Conservation (phyloP, 2,113 vertebrate genomes). For the Rhabdornis inornatus region DNA sequence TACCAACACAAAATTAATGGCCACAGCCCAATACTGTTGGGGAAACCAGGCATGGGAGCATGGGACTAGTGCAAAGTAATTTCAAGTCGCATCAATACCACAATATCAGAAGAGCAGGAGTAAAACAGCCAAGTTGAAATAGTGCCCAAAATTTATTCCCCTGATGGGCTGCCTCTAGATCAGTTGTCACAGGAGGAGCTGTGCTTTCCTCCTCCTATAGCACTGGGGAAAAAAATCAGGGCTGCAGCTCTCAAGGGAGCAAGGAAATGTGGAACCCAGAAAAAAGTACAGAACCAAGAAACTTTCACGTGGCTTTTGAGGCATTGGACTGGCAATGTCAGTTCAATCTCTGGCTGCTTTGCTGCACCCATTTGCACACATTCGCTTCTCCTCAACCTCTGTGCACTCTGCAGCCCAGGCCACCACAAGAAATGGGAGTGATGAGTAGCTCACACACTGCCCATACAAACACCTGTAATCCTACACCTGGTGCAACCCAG, state of each 20-base stretch:
- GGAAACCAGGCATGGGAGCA: background rate
- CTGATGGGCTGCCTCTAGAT: background rate
- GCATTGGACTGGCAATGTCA: background rate
- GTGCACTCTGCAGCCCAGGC: accelerated
- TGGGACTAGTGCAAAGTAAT: background rate
- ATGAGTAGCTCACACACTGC: accelerated
- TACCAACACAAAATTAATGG: background rate
- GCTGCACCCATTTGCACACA: background rate
- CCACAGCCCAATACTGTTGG: background rate
- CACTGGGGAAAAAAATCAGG: background rate
- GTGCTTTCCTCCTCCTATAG: background rate
- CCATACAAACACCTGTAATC: background rate
- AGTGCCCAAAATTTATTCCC: background rate
- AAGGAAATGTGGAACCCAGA: background rate
- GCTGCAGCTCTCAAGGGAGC: background rate
- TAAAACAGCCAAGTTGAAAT: background rate
- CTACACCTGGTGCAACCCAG: background rate
- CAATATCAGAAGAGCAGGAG: background rate
- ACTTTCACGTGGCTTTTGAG: background rate
- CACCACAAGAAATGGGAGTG: background rate
- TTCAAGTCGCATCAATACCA: background rate
- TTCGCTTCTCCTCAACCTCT: background rate
- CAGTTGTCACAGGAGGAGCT: background rate
- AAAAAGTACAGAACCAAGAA: background rate
- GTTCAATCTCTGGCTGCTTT: background rate